Evolutionary conservation across 2,113 vertebrate species (phyloP).

Genomic region (Sorex fumeus): DNA sequence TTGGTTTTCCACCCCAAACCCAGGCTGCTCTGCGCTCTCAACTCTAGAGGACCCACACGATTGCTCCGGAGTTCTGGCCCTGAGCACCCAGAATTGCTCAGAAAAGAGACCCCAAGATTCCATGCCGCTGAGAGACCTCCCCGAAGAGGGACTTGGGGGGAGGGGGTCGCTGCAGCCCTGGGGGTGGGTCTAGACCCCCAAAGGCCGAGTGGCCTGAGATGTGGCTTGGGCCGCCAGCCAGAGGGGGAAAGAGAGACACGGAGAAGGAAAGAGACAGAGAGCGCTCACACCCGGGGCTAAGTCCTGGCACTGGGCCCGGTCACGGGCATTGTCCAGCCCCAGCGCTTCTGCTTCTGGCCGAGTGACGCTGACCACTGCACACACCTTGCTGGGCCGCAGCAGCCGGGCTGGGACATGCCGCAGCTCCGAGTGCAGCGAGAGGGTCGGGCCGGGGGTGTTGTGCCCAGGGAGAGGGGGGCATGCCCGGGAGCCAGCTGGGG

Average conservation of each 20-base stretch:
- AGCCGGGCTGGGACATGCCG: not conserved
- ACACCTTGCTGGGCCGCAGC: not conserved
- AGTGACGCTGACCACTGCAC: not conserved
- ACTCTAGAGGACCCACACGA: not conserved
- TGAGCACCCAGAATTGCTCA: not conserved
- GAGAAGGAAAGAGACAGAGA: not conserved
- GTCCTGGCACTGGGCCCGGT: not conserved
- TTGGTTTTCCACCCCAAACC: not conserved
- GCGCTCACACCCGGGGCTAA: not conserved
- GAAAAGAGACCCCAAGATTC: not conserved
- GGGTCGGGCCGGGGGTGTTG: too few species aligned
- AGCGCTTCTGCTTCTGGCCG: not conserved
- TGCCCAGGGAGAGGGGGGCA: too few species aligned
- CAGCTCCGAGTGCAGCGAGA: too few species aligned
- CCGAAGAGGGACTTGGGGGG: not conserved
- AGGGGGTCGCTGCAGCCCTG: too few species aligned
- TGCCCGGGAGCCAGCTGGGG: not conserved
- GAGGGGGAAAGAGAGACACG: not conserved
- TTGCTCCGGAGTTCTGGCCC: not conserved
- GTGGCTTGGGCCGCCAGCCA: not conserved
- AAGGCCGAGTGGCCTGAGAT: not conserved
- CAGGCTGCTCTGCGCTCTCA: not conserved
- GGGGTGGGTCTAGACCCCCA: not conserved
- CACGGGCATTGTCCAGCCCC: too few species aligned
- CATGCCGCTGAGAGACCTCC: too few species aligned